Evolutionary conservation across 2,797 vertebrate species (phyloP), one percentile per base, ranked within the genome.

Genomic region (Heliangelus exortis): DNA sequence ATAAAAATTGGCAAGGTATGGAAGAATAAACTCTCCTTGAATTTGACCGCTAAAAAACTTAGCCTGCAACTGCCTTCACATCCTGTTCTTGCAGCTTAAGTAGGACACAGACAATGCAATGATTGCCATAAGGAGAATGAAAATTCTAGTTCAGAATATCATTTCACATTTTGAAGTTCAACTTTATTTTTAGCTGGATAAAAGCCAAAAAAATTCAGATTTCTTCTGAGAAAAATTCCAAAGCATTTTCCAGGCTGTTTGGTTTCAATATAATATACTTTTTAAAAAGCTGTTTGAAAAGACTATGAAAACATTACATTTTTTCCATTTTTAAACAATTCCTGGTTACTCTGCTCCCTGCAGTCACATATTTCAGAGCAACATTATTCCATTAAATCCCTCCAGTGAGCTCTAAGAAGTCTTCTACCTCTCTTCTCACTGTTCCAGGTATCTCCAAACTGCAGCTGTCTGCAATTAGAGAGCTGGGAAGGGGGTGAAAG

Each of bases 151-250:
- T 83, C 20, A 50, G 53, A 55, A 65, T 80, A 84, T 9, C 6
- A 2, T 89, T 82, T 82, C 26, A 80, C 26, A 58, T 90, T 89
- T 92, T 87, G 54, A 58, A 68, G 17, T 68, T 65, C 33, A 19
- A 81, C 45, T 82, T 63, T 63, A 34, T 84, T 95, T 87, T 80
- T 80, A 81, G 14, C 25, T 91, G 86, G 78, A 68, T 48, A 61
- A 85, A 89, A 45, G 50, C 53, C 68, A 12, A 25, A 85, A 85
- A 87, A 83, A 61, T 12, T 83, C 47, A 14, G 4, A 28, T 79
- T 94, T 87, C 72, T 88, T 92, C 72, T 15, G 22, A 80, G 58
- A 34, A 74, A 89, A 83, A 87, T 90, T 90, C 87, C 84, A 84
- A 84, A 68, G 43, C n/a, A 48, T 86, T 94, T 92, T 89, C 68